Base-by-base conservation (phyloP, 2,888 invertebrate species). In the Drosophila macrospina region DNA sequence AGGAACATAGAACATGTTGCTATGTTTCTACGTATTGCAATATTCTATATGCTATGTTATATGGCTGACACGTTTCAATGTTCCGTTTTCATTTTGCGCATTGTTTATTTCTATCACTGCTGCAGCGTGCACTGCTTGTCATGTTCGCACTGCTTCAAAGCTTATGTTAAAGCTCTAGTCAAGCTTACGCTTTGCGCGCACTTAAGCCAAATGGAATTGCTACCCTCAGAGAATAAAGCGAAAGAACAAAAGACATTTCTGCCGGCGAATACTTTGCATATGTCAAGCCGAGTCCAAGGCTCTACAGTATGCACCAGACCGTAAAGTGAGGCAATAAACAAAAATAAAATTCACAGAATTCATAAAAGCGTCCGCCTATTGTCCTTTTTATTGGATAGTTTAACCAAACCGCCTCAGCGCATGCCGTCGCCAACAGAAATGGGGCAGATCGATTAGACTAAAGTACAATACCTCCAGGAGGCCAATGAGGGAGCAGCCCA, bases 401-500 rank as follows among this genome's bases (percentile, higher is more conserved):
- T 36, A 10, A 42, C n/a, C 15, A 41, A 64, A 15, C 16, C 69
- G 55, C 20, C 37, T 51, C 7, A 39, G 26, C 2, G n/a, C 10
- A 52, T 26, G 59, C 15, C 30, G 55, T 13, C 10, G 20, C 52
- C 60, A 69, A 24, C 52, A 76, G 26, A 84, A 84, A 13, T 69
- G 70, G 0, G 91, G 90, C n/a, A 91, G 60, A 59, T 89, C 87
- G 20, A 89, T 37, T 5, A 84, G 32, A 1, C 77, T 51, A 59
- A 91, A 93, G 69, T 93, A 93, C 2, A 91, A 34, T 11, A 93
- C 67, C 78, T 93, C 93, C 6, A 91, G 89, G 5, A 90, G 84
- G 71, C 93, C 93, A 48, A 93, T 85, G 5, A 93, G 74, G 1
- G 93, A 93, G 37, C 92, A 93, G 16, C 93, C 93, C 26, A 93